phyloP scores from a whole-genome alignment of 2,797 vertebrate species.

The Gymnoscopelus microlampas region DNA sequence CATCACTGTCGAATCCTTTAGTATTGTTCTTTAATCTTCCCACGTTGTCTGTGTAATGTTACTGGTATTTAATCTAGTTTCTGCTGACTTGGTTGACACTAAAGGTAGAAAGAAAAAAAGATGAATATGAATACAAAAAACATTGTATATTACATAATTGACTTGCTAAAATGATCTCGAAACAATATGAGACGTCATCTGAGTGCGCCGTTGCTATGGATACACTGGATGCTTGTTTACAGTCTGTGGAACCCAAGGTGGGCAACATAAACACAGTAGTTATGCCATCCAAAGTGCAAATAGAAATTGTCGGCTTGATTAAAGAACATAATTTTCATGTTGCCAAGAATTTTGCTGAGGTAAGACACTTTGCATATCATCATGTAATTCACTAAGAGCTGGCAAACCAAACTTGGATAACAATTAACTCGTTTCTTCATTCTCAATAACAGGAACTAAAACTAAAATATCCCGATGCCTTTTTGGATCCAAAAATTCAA shows the following conservation, averaged over 20 bases:
- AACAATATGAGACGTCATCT: slow-evolving; percentile 43
- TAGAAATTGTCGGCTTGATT: slow-evolving; percentile 74
- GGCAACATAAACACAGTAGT: slow-evolving; percentile 31
- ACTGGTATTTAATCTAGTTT: not conserved
- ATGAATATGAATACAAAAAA: accelerated
- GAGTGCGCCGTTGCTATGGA: slow-evolving; percentile 68
- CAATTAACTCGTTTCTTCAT: not conserved
- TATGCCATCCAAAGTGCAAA: slow-evolving; percentile 30
- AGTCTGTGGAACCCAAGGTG: not conserved
- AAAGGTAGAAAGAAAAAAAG: accelerated
- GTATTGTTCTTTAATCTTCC: too few species aligned
- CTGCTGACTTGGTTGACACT: accelerated
- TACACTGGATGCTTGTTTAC: slow-evolving; percentile 41
- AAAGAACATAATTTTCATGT: slow-evolving; percentile 73
- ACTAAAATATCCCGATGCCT: slow-evolving; percentile 65
- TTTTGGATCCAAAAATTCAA: slow-evolving; percentile 67
- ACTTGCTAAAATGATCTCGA: too few species aligned
- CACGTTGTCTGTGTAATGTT: not conserved
- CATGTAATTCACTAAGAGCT: too few species aligned
- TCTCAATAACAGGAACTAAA: slow-evolving; percentile 69
- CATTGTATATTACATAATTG: too few species aligned
- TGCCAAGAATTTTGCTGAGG: slow-evolving; percentile 75
- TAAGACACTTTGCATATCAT: slow-evolving; percentile 36
- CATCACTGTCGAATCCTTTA: too few species aligned
- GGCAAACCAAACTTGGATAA: too few species aligned